phyloP scores from a whole-genome alignment of 2,888 invertebrate genomes.

The Bibio marci region DNA sequence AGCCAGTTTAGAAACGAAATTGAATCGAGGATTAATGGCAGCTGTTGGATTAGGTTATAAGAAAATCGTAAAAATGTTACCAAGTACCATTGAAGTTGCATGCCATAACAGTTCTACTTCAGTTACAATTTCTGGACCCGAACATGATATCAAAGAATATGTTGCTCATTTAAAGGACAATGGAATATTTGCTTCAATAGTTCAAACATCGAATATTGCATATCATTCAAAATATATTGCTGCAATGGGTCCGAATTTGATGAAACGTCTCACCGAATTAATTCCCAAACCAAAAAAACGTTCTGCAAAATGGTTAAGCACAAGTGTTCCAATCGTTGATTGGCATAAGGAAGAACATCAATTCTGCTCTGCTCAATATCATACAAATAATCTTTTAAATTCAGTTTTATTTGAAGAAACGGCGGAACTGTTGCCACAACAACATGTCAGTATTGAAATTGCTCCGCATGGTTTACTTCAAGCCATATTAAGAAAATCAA shows the following conservation, averaged over 20 bases:
- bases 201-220: slow-evolving; percentile 64
- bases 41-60: slow-evolving; percentile 48
- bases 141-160: slow-evolving; percentile 41
- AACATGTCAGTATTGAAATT: slow-evolving; percentile 70
- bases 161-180: slow-evolving; percentile 42
- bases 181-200: slow-evolving; percentile 56
- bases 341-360: slow-evolving; percentile 43
- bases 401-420: slow-evolving; percentile 80
- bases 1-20: slow-evolving; percentile 43
- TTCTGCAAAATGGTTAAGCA: slow-evolving; percentile 58
- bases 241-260: slow-evolving; percentile 44
- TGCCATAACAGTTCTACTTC: slow-evolving; percentile 53
- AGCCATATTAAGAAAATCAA: slow-evolving; percentile 44
- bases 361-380: slow-evolving; percentile 61
- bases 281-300: slow-evolving; percentile 44
- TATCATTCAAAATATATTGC: slow-evolving; percentile 68
- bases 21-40: slow-evolving; percentile 62
- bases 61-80: slow-evolving; percentile 28
- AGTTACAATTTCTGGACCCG: slow-evolving; percentile 69
- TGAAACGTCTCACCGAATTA: slow-evolving; percentile 41
- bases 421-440: slow-evolving; percentile 54
- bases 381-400: slow-evolving; percentile 61
- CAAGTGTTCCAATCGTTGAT: slow-evolving; percentile 46
- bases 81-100: slow-evolving; percentile 56
- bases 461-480: slow-evolving; percentile 82